phyloP scores from a whole-genome alignment of 2,113 vertebrate genomes.

The Hepsetus odoe region DNA sequence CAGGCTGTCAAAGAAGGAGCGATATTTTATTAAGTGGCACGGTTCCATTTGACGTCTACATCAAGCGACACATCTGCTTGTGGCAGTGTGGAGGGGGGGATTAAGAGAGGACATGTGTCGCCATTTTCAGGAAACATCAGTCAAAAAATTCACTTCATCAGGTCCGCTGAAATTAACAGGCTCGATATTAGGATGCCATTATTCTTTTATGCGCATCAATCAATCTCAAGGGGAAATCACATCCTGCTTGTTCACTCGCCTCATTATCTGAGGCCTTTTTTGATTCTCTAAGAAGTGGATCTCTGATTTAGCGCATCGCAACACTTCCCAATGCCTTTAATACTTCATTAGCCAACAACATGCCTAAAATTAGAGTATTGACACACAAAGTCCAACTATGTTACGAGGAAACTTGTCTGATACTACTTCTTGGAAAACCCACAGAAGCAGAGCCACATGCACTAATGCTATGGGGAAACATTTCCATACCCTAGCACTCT shows the following conservation, averaged over 20 bases:
- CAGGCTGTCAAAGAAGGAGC: conserved; percentile 77
- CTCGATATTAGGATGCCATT: conserved; percentile 72
- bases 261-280: conserved; percentile 43
- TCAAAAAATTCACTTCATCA: conserved; percentile 77
- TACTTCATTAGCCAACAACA: conserved; percentile 46
- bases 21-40: conserved; percentile 84
- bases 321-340: conserved; percentile 33
- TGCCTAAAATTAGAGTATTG: conserved; percentile 45
- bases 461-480: conserved; percentile 11
- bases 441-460: conserved; percentile 32
- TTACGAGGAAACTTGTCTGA: conserved; percentile 45
- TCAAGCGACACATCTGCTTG: conserved; percentile 82
- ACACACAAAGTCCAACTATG: conserved; percentile 14
- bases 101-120: conserved; percentile 82
- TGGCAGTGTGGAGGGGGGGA: conserved; percentile 64
- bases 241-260: conserved; percentile 42
- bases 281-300: conserved; percentile 41
- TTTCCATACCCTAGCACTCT: conserved; percentile 34
- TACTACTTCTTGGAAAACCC: conserved; percentile 39
- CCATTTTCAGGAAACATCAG: conserved; percentile 82
- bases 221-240: conserved; percentile 54
- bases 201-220: conserved; percentile 66
- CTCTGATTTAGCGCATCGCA: conserved; percentile 42
- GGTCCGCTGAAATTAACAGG: conserved; percentile 74
- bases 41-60: conserved; percentile 74